Evolutionary conservation across 1,140 invertebrate species (phyloP), one percentile per base, ranked within the genome.

Genomic region (Magallana gigas): DNA sequence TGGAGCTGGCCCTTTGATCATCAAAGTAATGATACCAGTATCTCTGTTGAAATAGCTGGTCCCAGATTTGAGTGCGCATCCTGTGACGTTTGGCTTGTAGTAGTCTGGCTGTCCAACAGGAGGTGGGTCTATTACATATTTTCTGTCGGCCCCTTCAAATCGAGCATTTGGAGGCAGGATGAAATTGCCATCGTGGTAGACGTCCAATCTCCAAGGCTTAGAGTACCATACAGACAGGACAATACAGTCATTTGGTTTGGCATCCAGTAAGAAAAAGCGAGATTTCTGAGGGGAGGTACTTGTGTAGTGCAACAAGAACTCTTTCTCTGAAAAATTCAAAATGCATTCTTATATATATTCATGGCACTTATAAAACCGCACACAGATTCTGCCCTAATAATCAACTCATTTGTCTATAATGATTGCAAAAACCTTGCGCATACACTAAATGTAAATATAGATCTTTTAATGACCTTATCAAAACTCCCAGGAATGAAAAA

Each of bases 151-250:
- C 23, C 83, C 83, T 23, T n/a, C 85, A n/a, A 57, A 90, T 11
- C 92, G 82, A 0, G 88, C 90, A 88, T 94, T 94, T n/a, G 23
- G 88, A 3, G 94, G 93, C 62, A 88, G 18, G 11, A 92, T 83
- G 36, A 90, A 89, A 1, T 58, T 81, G 8, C 89, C 92, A 81
- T 93, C 80, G n/a, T 90, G 86, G 85, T 90, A 92, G 29, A 94
- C 91, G 68, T 94, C 93, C n/a, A 93, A 86, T 71, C 93, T 82
- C 64, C 92, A 90, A 6, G 92, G 92, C 14, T 86, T 84, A 4
- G 86, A 76, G 84, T 92, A 93, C 85, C 87, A 94, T 4, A 94
- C 81, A 56, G 89, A 89, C 0, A 94, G 56, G 18, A 80, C n/a
- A 60, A 94, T 86, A 36, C 89, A 89, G 8, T 93, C 84, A 11